These are phyloP conservation scores for Zoroaster sp. DNA, from an alignment of 53 echinoderm and acorn worm species.

Conservation along the genomic window DNA sequence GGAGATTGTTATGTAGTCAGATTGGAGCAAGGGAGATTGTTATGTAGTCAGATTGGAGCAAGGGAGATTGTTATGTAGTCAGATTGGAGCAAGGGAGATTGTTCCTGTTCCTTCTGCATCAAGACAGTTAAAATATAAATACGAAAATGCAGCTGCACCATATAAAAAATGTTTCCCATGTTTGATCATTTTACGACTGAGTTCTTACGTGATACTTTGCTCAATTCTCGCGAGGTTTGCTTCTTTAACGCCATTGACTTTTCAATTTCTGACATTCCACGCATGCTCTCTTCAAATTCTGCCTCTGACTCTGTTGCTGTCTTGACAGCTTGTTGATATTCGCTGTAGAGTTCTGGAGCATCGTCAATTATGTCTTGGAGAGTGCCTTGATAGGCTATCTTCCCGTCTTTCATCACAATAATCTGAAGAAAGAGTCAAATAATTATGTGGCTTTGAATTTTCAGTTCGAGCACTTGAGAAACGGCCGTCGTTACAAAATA, in stretches of 20 bases:
- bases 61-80: too few species aligned
- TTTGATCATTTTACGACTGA: background rate
- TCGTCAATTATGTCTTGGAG: slow-evolving; percentile 54
- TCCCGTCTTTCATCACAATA: slow-evolving; percentile 64
- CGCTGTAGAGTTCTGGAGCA: slow-evolving; percentile 53
- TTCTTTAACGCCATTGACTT: slow-evolving; percentile 24
- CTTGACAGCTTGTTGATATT: slow-evolving; percentile 44
- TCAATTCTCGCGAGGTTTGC: background rate
- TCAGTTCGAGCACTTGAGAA: too few species aligned
- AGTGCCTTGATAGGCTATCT: slow-evolving; percentile 43
- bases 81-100: too few species aligned
- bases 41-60: too few species aligned
- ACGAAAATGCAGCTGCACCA: too few species aligned
- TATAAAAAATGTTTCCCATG: background rate
- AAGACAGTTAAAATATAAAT: too few species aligned
- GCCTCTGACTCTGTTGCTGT: slow-evolving; percentile 38
- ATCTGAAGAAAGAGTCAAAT: slow-evolving; percentile 18
- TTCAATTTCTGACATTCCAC: slow-evolving; percentile 18
- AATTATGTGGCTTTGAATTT: too few species aligned
- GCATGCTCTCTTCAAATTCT: background rate
- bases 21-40: too few species aligned
- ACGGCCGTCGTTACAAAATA: too few species aligned
- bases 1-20: too few species aligned
- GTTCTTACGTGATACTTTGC: slow-evolving; percentile 15
- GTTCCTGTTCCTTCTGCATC: too few species aligned